Evolutionary conservation across 2,888 invertebrate genomes (phyloP).

Genomic region (Phyllotreta cruciferae): DNA sequence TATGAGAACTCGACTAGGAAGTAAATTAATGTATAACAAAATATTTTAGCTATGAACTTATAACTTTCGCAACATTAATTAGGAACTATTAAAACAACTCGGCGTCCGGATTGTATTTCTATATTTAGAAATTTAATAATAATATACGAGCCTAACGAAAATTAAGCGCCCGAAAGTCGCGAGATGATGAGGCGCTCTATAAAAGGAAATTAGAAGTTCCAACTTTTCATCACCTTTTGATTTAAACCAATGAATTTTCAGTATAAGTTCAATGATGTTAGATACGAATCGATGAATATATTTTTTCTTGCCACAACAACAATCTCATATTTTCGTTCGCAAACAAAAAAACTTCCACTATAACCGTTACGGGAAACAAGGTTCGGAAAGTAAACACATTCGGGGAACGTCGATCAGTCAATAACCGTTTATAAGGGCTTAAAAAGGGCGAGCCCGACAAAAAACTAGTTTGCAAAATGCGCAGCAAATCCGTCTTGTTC

Average conservation of each 20-base stretch:
- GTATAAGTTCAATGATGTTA: too few relatives aligned
- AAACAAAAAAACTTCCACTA: constrained; percentile 11
- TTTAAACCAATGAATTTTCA: too few relatives aligned
- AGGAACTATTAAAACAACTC: constrained; percentile 43
- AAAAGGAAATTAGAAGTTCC: too few relatives aligned
- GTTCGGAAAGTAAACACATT: constrained; percentile 26
- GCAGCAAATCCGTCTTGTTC: too few relatives aligned
- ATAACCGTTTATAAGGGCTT: constrained; percentile 20
- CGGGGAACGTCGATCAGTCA: constrained; percentile 15
- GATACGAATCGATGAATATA: too few relatives aligned
- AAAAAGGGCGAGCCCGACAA: not conserved
- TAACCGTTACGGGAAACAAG: constrained; percentile 19
- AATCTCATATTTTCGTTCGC: constrained; percentile 1
- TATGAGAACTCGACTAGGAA: constrained; percentile 43
- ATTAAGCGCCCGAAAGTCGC: not conserved
- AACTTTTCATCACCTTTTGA: too few relatives aligned
- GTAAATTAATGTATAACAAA: constrained; percentile 46
- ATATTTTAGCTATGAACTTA: constrained; percentile 45
- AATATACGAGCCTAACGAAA: constrained; percentile 13
- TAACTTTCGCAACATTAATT: constrained; percentile 44
- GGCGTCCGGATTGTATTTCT: constrained; percentile 41
- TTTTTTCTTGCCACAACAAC: not conserved
- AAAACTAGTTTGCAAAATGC: too few relatives aligned
- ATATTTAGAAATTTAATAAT: constrained; percentile 34
- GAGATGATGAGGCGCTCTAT: too few relatives aligned